Evolutionary conservation across 2,797 vertebrate species (phyloP).

Genomic region (Alcedo atthis): DNA sequence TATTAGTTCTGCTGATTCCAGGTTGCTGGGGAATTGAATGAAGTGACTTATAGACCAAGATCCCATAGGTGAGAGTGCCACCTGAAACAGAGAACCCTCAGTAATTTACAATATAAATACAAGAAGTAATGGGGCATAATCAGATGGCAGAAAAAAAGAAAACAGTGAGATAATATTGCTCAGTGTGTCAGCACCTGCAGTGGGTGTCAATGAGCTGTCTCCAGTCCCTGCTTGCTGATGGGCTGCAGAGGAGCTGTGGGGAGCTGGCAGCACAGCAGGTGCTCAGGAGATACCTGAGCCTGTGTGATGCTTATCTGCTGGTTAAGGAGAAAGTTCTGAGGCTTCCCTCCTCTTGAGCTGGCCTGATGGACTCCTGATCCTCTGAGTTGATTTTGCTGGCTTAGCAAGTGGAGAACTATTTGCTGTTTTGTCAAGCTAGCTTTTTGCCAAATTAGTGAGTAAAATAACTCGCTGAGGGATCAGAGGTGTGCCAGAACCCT

Average conservation of each 20-base stretch:
- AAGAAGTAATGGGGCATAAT: background rate
- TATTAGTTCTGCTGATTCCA: background rate
- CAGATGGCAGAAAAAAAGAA: background rate
- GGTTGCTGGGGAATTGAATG: background rate
- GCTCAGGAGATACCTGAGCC: background rate
- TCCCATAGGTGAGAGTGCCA: background rate
- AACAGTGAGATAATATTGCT: background rate
- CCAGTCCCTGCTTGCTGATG: background rate
- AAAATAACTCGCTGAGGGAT: background rate
- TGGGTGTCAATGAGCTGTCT: background rate
- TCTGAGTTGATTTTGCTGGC: background rate
- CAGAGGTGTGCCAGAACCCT: background rate
- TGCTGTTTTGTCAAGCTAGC: background rate
- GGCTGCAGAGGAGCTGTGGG: background rate
- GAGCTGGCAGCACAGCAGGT: background rate
- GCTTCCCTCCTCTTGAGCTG: background rate
- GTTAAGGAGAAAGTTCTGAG: background rate
- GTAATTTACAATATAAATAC: background rate
- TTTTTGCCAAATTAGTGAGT: background rate
- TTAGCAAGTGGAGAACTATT: background rate
- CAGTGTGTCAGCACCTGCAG: background rate
- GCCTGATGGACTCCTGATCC: background rate
- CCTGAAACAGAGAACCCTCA: background rate
- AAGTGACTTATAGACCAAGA: background rate
- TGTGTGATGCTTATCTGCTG: fast-evolving